These are phyloP conservation scores for Centrocercus urophasianus DNA, from an alignment of 2,113 vertebrate species.

Conservation along the genomic window DNA sequence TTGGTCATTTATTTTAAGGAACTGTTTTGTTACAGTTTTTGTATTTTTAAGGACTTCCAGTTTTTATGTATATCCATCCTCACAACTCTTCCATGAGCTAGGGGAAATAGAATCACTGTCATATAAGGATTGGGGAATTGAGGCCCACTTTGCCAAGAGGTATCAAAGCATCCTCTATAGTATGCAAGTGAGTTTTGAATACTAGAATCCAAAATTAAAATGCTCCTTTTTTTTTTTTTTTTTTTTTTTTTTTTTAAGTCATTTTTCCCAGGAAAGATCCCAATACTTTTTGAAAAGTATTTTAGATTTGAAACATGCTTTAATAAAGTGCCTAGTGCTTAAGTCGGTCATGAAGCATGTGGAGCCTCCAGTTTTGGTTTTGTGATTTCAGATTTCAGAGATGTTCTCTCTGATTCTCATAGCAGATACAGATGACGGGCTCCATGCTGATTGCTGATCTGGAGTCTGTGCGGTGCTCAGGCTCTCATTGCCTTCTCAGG, in stretches of 20 bases:
- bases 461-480: not conserved
- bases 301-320: not conserved
- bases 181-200: not conserved
- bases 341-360: not conserved
- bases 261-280: not conserved
- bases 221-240: not conserved
- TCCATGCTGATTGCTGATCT: not conserved
- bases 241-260: not conserved
- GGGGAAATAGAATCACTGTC: not conserved
- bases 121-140: not conserved
- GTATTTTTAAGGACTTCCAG: not conserved
- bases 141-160: not conserved
- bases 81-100: not conserved
- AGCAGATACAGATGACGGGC: not conserved
- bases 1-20: not conserved
- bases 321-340: not conserved
- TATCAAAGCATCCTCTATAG: not conserved
- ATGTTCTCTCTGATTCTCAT: not conserved
- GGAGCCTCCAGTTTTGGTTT: not conserved
- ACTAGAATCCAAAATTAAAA: not conserved
- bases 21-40: not conserved
- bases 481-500: not conserved
- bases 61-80: not conserved
- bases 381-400: not conserved
- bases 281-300: not conserved